Evolutionary conservation across 2,888 invertebrate genomes (phyloP).

Genomic region (Campoplex capitator): DNA sequence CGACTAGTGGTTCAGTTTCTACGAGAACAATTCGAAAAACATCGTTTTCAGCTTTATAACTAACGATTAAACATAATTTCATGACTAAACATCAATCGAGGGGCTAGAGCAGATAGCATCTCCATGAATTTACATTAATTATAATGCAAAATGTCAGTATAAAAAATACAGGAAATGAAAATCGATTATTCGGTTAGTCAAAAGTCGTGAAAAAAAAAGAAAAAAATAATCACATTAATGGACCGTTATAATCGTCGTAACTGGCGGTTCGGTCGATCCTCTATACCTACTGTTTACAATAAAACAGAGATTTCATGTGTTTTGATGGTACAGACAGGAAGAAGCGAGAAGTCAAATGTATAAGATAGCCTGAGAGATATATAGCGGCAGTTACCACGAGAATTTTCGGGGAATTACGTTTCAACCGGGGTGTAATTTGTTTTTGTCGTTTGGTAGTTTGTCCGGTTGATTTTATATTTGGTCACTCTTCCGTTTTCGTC

Average conservation of each 20-base stretch:
- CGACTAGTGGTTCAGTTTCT: neutral
- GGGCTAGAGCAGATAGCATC: no score
- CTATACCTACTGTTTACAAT: neutral
- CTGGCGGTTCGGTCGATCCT: neutral
- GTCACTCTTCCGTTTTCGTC: conserved; percentile 49
- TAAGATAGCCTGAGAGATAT: conserved; percentile 25
- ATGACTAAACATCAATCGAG: no score
- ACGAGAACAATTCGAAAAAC: neutral
- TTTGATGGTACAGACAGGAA: neutral
- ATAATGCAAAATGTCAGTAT: neutral
- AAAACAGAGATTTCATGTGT: conserved; percentile 6
- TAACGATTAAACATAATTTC: no score
- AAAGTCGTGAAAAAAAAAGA: neutral
- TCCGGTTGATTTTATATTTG: conserved; percentile 64
- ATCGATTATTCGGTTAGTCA: neutral
- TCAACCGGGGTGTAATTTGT: conserved; percentile 41
- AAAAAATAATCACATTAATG: neutral
- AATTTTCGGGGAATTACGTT: conserved; percentile 57
- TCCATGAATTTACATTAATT: neutral
- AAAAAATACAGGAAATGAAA: no score
- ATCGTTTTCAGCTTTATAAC: no score
- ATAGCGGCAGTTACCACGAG: conserved; percentile 19
- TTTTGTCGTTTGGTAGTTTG: conserved; percentile 56
- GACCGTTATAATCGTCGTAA: neutral
- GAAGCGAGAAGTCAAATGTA: conserved; percentile 25